Evolutionary conservation across 1,140 invertebrate genomes (phyloP).

Genomic region (Drosophila pseudoobscura): DNA sequence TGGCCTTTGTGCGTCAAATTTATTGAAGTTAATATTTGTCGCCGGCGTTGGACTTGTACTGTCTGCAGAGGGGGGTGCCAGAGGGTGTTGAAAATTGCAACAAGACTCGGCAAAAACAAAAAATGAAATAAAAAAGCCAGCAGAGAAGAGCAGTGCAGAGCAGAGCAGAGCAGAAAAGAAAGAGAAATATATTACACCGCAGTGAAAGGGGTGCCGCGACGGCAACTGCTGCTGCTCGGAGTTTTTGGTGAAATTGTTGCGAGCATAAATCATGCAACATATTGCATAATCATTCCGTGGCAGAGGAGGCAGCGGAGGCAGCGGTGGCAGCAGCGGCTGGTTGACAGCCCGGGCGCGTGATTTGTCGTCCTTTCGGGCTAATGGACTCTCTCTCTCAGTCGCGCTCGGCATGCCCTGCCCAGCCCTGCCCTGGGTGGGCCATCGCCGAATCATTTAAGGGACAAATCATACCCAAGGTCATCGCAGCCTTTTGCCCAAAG

Average conservation of each 20-base stretch:
- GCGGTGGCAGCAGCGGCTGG: background rate
- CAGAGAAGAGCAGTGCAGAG: too few species aligned
- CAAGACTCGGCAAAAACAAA: too few species aligned
- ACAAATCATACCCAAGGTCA: constrained; percentile 27
- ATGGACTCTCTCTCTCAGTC: constrained; percentile 18
- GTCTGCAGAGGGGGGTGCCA: constrained; percentile 1
- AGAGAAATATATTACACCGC: constrained; percentile 6
- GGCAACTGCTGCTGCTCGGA: too few species aligned
- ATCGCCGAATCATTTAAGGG: too few species aligned
- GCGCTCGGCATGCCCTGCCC: background rate
- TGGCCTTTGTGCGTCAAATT: constrained; percentile 69
- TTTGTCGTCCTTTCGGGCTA: constrained; percentile 28
- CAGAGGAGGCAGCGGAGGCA: constrained; percentile 5
- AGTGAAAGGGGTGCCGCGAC: constrained; percentile 42
- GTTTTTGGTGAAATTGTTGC: constrained; percentile 30
- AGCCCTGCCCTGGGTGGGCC: background rate
- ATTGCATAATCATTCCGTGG: constrained; percentile 76
- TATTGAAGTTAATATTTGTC: constrained; percentile 82
- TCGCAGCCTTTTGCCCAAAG: constrained; percentile 57
- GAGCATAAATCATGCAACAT: constrained; percentile 82
- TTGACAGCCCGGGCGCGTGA: constrained; percentile 11
- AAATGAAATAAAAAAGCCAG: too few species aligned
- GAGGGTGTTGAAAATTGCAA: constrained; percentile 39
- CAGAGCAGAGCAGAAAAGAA: constrained; percentile 2
- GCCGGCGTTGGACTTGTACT: constrained; percentile 9